These are phyloP conservation scores for Drosophila aldrichi DNA, from an alignment of 2,888 invertebrate genomes.

Conservation along the genomic window DNA sequence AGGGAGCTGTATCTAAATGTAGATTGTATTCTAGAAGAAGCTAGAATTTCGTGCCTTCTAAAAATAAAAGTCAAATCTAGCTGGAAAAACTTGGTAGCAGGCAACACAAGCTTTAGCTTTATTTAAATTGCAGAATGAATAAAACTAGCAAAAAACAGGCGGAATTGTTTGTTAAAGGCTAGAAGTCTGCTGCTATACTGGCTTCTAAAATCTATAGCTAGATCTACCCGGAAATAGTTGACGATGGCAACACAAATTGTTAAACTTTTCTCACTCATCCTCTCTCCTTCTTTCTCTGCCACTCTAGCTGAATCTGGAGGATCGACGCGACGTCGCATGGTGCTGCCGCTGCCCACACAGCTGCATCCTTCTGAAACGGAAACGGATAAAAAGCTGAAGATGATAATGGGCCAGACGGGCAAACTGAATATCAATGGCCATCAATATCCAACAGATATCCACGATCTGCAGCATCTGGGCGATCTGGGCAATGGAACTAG, in stretches of 20 bases:
- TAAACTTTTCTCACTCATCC: slow-evolving; percentile 1
- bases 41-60: no score
- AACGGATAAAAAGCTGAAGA: slow-evolving; percentile 93
- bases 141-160: neutral
- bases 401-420: slow-evolving; percentile 97
- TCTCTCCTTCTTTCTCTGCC: neutral
- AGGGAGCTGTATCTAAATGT: neutral
- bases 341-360: slow-evolving; percentile 87
- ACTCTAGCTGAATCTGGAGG: slow-evolving; percentile 86
- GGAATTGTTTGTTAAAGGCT: neutral
- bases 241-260: slow-evolving; percentile 1
- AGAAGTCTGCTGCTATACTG: neutral
- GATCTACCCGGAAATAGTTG: neutral
- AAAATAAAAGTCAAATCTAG: neutral
- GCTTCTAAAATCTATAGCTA: neutral
- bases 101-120: neutral
- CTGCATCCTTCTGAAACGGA: slow-evolving; percentile 90
- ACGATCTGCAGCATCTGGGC: slow-evolving; percentile 93
- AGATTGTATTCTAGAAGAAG: neutral
- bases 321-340: slow-evolving; percentile 86
- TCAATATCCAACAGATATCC: slow-evolving; percentile 92
- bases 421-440: slow-evolving; percentile 93
- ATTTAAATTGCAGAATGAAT: no score
- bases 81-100: neutral
- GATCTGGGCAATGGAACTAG: slow-evolving; percentile 98